A percentile compares a stretch with the other conserved stretches of the same genome.
These are phyloP conservation scores for Mesembrinibis cayennensis DNA, from an alignment of 2,113 vertebrate genomes.

Conservation along the genomic window DNA sequence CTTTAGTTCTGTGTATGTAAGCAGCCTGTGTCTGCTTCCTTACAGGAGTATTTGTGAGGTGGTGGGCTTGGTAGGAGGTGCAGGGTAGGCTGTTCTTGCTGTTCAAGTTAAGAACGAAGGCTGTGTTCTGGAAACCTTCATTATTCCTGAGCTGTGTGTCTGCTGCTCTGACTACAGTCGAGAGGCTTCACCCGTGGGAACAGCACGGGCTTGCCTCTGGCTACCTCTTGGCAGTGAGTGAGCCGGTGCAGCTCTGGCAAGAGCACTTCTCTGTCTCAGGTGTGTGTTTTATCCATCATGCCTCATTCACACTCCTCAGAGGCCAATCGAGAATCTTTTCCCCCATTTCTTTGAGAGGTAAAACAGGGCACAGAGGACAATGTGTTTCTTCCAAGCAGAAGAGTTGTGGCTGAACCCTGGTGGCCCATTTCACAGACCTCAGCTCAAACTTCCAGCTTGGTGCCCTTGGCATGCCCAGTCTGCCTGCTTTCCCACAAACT, in stretches of 20 bases:
- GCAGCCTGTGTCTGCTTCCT: not conserved
- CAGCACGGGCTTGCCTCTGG: not conserved
- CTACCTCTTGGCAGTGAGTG: not conserved
- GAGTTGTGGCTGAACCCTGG: not conserved
- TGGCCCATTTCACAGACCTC: not conserved
- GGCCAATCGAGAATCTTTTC: not conserved
- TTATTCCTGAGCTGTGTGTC: not conserved
- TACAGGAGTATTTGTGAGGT: not conserved
- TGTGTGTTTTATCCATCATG: not conserved
- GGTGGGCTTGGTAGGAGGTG: not conserved
- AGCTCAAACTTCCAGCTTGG: not conserved
- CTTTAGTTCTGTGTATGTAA: not conserved
- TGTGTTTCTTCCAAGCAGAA: not conserved
- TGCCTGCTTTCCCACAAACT: not conserved
- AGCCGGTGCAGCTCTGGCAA: not conserved
- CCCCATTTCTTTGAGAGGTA: not conserved
- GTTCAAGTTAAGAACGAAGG: not conserved
- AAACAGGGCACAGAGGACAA: not conserved
- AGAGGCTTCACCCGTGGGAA: not conserved
- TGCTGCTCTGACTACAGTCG: not conserved
- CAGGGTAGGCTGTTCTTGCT: not conserved
- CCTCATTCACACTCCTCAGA: not conserved
- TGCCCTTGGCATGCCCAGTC: accelerated
- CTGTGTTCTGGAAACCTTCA: not conserved
- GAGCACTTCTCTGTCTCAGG: not conserved